phyloP scores from a whole-genome alignment of 2,888 invertebrate genomes.

The Julus scanicus region DNA sequence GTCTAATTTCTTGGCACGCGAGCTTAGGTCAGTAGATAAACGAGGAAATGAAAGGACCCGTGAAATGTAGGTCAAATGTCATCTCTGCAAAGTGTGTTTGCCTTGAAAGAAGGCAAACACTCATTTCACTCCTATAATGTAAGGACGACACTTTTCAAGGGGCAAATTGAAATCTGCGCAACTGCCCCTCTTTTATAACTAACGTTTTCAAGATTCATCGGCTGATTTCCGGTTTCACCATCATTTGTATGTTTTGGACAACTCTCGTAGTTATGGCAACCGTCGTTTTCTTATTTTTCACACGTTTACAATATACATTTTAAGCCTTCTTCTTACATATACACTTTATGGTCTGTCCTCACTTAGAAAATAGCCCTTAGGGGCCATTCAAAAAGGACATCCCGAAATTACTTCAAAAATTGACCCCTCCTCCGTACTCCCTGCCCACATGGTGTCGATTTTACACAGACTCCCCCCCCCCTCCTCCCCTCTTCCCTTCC shows the following conservation, averaged over 20 bases:
- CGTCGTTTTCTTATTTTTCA: too few species aligned
- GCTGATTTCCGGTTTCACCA: not conserved
- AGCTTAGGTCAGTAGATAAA: not conserved
- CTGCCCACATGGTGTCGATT: too few species aligned
- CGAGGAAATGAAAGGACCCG: not conserved
- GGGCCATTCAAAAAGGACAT: too few species aligned
- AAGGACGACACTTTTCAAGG: not conserved
- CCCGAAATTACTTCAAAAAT: too few species aligned
- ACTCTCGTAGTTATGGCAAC: not conserved
- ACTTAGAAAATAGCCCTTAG: too few species aligned
- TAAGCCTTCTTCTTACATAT: too few species aligned
- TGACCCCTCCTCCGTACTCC: too few species aligned
- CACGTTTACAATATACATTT: too few species aligned
- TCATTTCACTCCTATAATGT: not conserved
- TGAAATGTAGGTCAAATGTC: not conserved
- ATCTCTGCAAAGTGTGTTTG: not conserved
- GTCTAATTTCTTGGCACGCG: slow-evolving; percentile 14
- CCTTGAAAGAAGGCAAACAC: not conserved
- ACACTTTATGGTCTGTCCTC: too few species aligned
- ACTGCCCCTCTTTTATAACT: not conserved
- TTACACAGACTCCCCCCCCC: too few species aligned
- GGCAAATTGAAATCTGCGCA: not conserved
- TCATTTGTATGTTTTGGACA: not conserved
- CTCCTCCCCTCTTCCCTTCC: too few species aligned
- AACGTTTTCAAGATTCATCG: not conserved